Evolutionary conservation across 2,113 vertebrate genomes (phyloP), one percentile per base, ranked within the genome.

Genomic region (Corythornis cristatus): DNA sequence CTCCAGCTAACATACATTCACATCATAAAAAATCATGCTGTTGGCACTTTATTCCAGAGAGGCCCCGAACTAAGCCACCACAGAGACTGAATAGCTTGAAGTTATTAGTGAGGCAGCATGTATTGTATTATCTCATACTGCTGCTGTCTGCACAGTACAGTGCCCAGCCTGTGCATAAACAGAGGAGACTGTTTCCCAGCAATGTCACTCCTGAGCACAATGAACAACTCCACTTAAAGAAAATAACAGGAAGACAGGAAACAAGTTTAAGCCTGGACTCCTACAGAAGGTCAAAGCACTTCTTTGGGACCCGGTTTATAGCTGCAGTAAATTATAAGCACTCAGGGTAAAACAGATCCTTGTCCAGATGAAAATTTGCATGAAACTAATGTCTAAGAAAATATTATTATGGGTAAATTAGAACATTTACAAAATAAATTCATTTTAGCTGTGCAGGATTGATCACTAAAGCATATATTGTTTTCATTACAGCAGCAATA

Each of bases 161-260:
- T 62, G 83, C 89, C 90, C 93, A 87, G 96, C 91, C 76, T 84
- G 86, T 94, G 94, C 96, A 96, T 97, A 97, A 98, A 97, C 67
- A 96, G 89, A 90, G 88, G 72, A 96, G 87, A 87, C 95, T 95
- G 97, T 98, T 98, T 96, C 93, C 85, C 35, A 84, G 90, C 95
- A 97, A 98, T 98, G 97, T 97, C 80, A 96, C 97, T 97, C 97
- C 37, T 37, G 97, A 98, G 97, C 91, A 90, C 95, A 90, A 96
- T 97, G 96, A 97, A 97, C 33, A 8, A 81, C 91, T 68, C 78
- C 71, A 56, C 87, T 95, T 67, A 3, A 65, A 74, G 72, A 92
- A 92, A 64, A 71, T 72, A 95, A 88, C 79, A 73, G 71, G 61
- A 88, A 95, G 93, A 74, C 6, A 74, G 96, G 93, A 97, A 97